phyloP scores from a whole-genome alignment of 1,140 invertebrate species.

The Tetranychus cinnabarinus region DNA sequence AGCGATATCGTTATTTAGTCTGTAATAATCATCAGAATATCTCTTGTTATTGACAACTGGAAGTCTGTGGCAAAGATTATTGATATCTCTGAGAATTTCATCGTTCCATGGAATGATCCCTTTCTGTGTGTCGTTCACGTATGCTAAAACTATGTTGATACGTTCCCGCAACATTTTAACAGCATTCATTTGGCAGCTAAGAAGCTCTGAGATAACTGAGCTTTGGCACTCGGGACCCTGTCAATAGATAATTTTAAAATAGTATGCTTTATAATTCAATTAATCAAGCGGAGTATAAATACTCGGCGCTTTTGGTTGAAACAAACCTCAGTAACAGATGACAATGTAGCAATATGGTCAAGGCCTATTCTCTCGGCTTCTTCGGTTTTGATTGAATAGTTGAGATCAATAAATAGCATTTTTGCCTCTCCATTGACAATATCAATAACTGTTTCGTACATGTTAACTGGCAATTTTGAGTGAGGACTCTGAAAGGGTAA shows the following conservation, averaged over 20 bases:
- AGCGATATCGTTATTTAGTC: slow-evolving; percentile 91
- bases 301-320: not conserved
- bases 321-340: slow-evolving; percentile 52
- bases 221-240: slow-evolving; percentile 4
- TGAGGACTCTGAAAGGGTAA: slow-evolving; percentile 4
- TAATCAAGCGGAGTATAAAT: not conserved
- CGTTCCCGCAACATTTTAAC: slow-evolving; percentile 90
- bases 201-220: slow-evolving; percentile 54
- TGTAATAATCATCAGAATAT: slow-evolving; percentile 82
- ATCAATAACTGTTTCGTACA: slow-evolving; percentile 92
- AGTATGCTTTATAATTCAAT: too few relatives aligned
- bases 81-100: slow-evolving; percentile 70
- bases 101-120: slow-evolving; percentile 65
- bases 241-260: not conserved
- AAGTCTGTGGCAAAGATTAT: slow-evolving; percentile 72
- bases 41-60: slow-evolving; percentile 68
- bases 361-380: slow-evolving; percentile 93
- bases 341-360: slow-evolving; percentile 86
- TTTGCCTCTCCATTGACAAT: slow-evolving; percentile 53
- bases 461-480: slow-evolving; percentile 52
- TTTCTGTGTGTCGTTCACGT: slow-evolving; percentile 63
- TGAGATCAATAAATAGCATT: slow-evolving; percentile 77
- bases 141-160: slow-evolving; percentile 67
- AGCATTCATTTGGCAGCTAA: slow-evolving; percentile 78
- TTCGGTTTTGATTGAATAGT: slow-evolving; percentile 83